A percentile compares a stretch with the other conserved stretches of the same genome.
These are phyloP conservation scores for Apantesis nais DNA, from an alignment of 2,888 invertebrate species.

Conservation along the genomic window DNA sequence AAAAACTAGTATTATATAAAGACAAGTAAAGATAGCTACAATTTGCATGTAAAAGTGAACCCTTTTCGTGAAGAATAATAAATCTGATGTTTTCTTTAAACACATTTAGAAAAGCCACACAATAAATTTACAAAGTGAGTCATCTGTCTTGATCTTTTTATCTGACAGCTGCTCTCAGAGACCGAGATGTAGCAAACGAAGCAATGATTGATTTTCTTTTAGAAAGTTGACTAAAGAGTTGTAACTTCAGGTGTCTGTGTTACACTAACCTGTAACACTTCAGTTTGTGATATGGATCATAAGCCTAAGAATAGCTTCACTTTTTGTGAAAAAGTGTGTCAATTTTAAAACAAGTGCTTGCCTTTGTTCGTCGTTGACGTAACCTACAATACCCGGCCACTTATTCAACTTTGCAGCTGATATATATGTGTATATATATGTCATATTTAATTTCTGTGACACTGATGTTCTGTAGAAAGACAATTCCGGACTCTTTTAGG, in stretches of 20 bases:
- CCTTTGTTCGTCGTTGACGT: slow-evolving; percentile 34
- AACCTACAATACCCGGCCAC: slow-evolving; percentile 29
- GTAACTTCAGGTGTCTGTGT: background rate
- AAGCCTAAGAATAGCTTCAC: slow-evolving; percentile 19
- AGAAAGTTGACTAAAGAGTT: background rate
- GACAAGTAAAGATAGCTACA: background rate
- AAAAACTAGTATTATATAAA: background rate
- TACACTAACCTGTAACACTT: background rate
- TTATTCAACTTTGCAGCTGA: slow-evolving; percentile 26
- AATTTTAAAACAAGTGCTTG: slow-evolving; percentile 43
- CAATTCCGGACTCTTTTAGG: no score
- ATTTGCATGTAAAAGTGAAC: background rate
- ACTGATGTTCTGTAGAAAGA: no score
- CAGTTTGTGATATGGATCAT: slow-evolving; percentile 11
- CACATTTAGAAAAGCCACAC: background rate
- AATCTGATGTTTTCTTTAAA: background rate
- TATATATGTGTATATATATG: no score
- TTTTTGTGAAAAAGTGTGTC: slow-evolving; percentile 46
- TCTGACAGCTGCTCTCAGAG: background rate
- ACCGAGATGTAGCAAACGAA: background rate
- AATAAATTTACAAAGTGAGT: background rate
- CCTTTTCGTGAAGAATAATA: background rate
- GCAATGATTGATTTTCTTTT: background rate
- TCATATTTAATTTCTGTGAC: slow-evolving; percentile 27
- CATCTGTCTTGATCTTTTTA: background rate